phyloP scores from a whole-genome alignment of 2,797 vertebrate species.

The Sciurus carolinensis region DNA sequence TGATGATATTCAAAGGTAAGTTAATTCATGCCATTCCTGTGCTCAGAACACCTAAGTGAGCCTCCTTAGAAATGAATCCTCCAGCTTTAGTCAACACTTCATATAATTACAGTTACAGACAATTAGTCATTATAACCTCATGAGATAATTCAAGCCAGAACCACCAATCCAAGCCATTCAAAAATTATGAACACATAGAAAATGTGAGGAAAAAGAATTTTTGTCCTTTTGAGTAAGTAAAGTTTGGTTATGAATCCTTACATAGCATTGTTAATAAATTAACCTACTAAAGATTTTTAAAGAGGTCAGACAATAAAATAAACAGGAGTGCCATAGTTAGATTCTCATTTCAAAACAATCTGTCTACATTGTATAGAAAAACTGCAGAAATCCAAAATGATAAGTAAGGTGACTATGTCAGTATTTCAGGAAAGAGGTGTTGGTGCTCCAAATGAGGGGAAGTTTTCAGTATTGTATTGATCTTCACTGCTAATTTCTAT shows the following conservation, averaged over 20 bases:
- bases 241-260: neutral
- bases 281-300: slow-evolving; percentile 22
- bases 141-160: neutral
- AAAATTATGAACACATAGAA: neutral
- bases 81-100: neutral
- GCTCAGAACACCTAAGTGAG: neutral
- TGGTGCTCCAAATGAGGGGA: neutral
- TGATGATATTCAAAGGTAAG: neutral
- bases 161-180: neutral
- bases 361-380: neutral
- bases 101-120: neutral
- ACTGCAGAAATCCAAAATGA: neutral
- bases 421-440: neutral
- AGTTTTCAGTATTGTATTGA: neutral
- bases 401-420: neutral
- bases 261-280: neutral
- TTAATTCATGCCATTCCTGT: neutral
- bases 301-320: neutral
- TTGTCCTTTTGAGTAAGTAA: neutral
- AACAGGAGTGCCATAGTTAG: neutral
- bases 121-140: neutral
- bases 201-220: neutral
- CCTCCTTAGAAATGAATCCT: neutral
- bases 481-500: neutral
- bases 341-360: slow-evolving; percentile 49